Evolutionary conservation across 35 echinoderm and acorn worm genomes (phyloP), one percentile per base, ranked within the genome.

Genomic region (Patiria miniata): DNA sequence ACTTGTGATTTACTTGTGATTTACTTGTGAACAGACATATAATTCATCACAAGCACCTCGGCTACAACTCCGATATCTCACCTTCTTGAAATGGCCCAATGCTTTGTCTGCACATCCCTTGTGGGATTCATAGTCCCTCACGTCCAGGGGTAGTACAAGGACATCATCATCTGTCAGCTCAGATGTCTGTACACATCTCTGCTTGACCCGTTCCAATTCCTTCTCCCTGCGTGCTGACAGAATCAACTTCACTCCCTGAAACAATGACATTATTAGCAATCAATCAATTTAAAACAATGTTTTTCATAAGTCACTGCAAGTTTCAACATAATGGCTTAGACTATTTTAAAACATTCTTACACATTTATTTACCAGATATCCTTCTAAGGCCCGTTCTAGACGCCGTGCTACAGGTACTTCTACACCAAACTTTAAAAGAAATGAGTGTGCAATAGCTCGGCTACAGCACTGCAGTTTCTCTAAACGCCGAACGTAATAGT

Each of bases 201-300:
- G 22, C 32, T 89, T 88, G 0, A 98, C 96, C 69, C 89, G 40
- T 51, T 92, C 50, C 68, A 98, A 51, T 52, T 92, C 93, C 12
- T 86, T 81, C 39, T 89, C 89, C 57, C 93, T 78, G 21, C 96
- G 52, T 58, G 96, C 92, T 32, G 96, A 94, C 10, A 98, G 87
- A 23, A 98, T 81, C 17, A 98, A 77, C 77, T 98, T 98, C 22
- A 77, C 68, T 55, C 92, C 96, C 92, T 97, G 53, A 3, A 81
- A 16, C 26, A 44, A 83, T 37, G n/a, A n/a, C n/a, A 83, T 22
- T 68, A 7, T 4, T 7, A 28, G 18, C n/a, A 68, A 28, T 28
- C 7, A 7, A 5, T 6, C 4, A 68, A 68, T 18, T 68, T 22
- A 4, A 3, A 36, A 7, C 61, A 4, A 68, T 4, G 61, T 6